These are phyloP conservation scores for Bembecia ichneumoniformis DNA, from an alignment of 2,888 invertebrate genomes.

Conservation along the genomic window DNA sequence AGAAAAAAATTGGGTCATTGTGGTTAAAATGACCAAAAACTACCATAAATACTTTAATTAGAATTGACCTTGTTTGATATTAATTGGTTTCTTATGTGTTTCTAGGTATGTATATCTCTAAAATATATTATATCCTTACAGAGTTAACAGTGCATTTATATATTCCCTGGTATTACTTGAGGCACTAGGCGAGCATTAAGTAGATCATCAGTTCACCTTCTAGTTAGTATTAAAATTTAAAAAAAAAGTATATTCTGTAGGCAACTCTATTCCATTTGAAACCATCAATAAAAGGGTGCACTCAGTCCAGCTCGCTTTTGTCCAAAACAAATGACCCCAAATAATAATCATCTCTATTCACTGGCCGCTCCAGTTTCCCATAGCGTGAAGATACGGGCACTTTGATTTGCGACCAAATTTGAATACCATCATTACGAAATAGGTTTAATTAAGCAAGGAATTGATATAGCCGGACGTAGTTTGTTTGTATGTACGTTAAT, in stretches of 20 bases:
- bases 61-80: no score
- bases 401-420: conserved; percentile 61
- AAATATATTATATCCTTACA: no score
- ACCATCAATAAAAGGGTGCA: conserved; percentile 39
- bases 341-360: conserved; percentile 63
- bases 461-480: conserved; percentile 33
- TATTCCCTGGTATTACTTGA: no score
- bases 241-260: not conserved
- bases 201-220: no score
- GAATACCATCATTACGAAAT: conserved; percentile 54
- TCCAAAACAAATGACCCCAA: conserved; percentile 65
- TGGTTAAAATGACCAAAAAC: no score
- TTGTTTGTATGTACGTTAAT: conserved; percentile 26
- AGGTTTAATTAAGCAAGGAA: conserved; percentile 55
- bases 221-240: no score
- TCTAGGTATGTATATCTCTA: no score
- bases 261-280: conserved; percentile 2
- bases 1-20: no score
- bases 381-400: conserved; percentile 61
- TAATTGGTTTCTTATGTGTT: no score
- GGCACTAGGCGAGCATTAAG: no score
- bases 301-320: conserved; percentile 46
- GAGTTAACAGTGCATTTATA: no score
- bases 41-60: no score
- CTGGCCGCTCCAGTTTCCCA: conserved; percentile 57